Base-by-base conservation (phyloP, 2,888 invertebrate species). In the Drosophila formosana region DNA sequence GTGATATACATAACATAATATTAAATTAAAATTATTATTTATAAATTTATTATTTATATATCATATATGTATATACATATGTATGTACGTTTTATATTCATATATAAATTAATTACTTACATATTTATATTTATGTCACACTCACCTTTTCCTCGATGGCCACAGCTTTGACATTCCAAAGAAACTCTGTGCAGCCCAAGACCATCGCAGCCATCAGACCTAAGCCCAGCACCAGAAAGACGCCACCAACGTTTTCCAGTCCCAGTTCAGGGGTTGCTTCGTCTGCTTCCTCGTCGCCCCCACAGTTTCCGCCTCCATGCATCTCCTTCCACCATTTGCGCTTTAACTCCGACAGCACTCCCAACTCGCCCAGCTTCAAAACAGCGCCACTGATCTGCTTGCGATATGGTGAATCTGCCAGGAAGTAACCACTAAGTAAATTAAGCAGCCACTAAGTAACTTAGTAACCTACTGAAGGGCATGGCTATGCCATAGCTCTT, bases 401-500 rank as follows among this genome's bases (percentile, higher is more conserved):
- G 32, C 97, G 94, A 89, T 96, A 96, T 0, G 95, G 96, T 0
- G 96, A 96, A 93, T 95, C 96, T 96, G 11, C 1, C 7, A 3
- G 39, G 1, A 37, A 8, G 3, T 1, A 3, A 5, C 4, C 3
- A 9, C 30, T 49, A 4, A 23, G 26, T 8, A 0, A 4, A 1
- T 4, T 9, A 18, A 26, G 23, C 0, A 8, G 8, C 25, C 13
- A 18, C 18, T 18, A 18, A 18, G 18, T 8, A 0, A 1, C 9
- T 30, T 0, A 7, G 81, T 9, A 91, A 93, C 95, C 94, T 93
- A 98, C 98, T 96, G 88, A 96, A 96, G 3, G 97, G 97, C 95
- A 98, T 96, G 0, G 98, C 98, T 67, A 98, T 97, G 52, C 98
- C 98, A 90, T 98, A 98, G 72, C 98, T 98, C 91, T 98, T 98